Evolutionary conservation across 2,113 vertebrate genomes (phyloP).

Genomic region (Chiloscyllium plagiosum): DNA sequence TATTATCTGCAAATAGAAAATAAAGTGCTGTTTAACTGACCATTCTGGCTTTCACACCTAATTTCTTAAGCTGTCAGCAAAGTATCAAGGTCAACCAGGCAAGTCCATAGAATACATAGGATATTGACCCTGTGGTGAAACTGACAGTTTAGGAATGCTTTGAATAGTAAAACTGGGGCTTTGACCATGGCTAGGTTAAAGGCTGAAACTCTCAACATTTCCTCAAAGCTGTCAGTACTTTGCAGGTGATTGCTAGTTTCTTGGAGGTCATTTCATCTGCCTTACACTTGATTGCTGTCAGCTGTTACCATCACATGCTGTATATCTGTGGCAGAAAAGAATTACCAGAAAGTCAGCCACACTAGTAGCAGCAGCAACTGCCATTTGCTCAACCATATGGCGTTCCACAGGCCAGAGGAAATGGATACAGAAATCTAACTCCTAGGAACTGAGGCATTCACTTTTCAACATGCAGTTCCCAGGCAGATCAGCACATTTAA

Average conservation of each 20-base stretch:
- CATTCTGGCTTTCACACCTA: neutral
- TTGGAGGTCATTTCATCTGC: neutral
- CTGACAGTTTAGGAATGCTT: neutral
- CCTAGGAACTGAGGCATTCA: too few species aligned
- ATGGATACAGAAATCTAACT: too few species aligned
- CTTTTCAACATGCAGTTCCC: neutral
- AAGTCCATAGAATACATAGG: neutral
- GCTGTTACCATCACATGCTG: neutral
- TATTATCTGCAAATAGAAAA: neutral
- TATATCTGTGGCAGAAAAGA: neutral
- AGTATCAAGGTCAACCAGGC: neutral
- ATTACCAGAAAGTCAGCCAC: neutral
- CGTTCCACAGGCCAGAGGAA: too few species aligned
- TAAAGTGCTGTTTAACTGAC: neutral
- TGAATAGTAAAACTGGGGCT: neutral
- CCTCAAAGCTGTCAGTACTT: neutral
- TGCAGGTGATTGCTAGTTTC: neutral
- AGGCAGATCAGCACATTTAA: neutral
- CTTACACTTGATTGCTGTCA: neutral
- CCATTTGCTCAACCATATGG: neutral
- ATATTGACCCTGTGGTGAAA: neutral
- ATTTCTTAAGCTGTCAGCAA: neutral
- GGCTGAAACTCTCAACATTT: neutral
- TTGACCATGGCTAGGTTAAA: neutral
- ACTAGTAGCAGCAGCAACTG: too few species aligned